These are phyloP conservation scores for Xiphophorus hellerii DNA, from an alignment of 2,113 vertebrate genomes.

Conservation along the genomic window DNA sequence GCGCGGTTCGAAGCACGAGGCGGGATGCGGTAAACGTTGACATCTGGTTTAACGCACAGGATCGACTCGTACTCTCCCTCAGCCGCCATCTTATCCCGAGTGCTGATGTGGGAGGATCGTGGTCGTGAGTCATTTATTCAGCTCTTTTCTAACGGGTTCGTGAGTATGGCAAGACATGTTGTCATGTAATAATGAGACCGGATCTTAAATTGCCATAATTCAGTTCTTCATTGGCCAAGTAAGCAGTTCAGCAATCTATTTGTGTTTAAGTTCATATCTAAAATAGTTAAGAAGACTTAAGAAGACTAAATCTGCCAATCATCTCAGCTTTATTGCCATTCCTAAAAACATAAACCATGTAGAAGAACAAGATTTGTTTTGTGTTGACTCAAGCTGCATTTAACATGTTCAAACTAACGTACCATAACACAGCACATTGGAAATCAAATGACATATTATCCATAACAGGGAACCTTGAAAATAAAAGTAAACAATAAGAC, in stretches of 20 bases:
- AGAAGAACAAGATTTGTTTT: neutral
- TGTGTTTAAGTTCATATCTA: neutral
- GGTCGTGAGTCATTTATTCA: constrained; percentile 60
- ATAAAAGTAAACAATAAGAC: too few species aligned
- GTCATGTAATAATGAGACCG: neutral
- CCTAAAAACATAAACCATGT: neutral
- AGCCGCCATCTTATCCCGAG: constrained; percentile 83
- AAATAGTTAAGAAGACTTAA: too few species aligned
- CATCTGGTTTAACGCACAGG: constrained; percentile 92
- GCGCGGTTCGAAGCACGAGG: constrained; percentile 93
- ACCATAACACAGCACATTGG: neutral
- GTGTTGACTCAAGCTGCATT: neutral
- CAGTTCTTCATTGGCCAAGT: neutral
- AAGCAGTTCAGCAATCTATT: neutral
- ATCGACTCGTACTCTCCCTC: constrained; percentile 93
- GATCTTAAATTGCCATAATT: neutral
- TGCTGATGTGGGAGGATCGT: constrained; percentile 54
- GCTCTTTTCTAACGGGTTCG: neutral
- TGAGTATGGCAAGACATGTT: neutral
- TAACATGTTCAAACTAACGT: neutral
- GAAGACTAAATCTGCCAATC: neutral
- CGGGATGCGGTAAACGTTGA: constrained; percentile 93
- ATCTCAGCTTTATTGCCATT: neutral
- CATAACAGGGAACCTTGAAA: too few species aligned
- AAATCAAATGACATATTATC: too few species aligned